A percentile compares a stretch with the other conserved stretches of the same genome.
Evolutionary conservation across 2,113 vertebrate species (phyloP).

Genomic region (Neotragus pygmaeus): DNA sequence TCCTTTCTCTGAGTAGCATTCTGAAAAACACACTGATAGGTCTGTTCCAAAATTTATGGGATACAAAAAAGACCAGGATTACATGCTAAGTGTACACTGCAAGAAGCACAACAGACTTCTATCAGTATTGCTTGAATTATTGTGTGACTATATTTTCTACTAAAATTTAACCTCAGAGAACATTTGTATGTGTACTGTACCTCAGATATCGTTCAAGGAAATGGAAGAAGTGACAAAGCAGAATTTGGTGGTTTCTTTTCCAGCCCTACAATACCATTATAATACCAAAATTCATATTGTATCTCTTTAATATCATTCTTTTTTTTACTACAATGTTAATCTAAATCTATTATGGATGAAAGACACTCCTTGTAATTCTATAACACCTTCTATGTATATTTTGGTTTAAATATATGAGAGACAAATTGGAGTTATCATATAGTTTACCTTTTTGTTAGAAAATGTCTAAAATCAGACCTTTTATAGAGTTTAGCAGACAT

Average conservation of each 20-base stretch:
- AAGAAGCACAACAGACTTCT: too few species aligned
- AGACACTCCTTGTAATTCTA: neutral
- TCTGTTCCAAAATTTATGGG: neutral
- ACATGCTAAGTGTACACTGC: neutral
- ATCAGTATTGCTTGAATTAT: neutral
- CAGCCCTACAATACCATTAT: accelerated
- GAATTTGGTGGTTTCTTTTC: neutral
- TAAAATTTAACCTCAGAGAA: neutral
- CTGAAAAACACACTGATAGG: neutral
- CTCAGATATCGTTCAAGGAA: neutral
- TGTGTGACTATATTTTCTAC: neutral
- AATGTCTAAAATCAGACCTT: neutral
- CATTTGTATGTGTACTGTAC: neutral
- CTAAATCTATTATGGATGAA: neutral
- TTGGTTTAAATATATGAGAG: neutral
- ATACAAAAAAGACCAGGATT: neutral
- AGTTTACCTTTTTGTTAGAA: neutral
- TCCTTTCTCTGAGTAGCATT: neutral
- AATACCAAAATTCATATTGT: neutral
- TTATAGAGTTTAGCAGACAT: neutral
- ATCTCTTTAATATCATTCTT: neutral
- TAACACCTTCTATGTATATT: neutral
- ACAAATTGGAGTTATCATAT: neutral
- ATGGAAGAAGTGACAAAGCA: neutral
- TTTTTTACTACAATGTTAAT: neutral